Conservation (phyloP, 2,797 vertebrate genomes). For the Acanthurus tractus region DNA sequence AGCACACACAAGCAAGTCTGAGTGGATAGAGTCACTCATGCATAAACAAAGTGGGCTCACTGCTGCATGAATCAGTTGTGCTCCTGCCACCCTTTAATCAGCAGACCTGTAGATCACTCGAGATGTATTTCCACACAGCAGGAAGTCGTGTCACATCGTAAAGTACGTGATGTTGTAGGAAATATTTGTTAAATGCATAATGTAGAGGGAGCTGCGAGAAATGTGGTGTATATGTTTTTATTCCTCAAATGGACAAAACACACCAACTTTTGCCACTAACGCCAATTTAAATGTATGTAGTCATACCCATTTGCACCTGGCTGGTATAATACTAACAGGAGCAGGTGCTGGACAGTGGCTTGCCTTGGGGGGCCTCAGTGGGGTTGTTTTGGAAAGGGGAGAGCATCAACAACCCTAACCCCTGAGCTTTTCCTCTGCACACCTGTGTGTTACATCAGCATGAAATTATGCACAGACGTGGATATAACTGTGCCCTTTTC, state of each 20-base stretch:
- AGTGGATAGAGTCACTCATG: conserved; percentile 38
- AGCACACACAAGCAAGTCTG: neutral
- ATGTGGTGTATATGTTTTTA: conserved; percentile 14
- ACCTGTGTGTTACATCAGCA: conserved; percentile 35
- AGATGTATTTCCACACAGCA: conserved; percentile 44
- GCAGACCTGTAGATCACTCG: conserved; percentile 42
- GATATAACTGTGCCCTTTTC: conserved; percentile 39
- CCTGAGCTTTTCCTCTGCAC: conserved; percentile 4
- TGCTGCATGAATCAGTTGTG: conserved; percentile 55
- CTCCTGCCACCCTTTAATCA: conserved; percentile 53
- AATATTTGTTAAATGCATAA: conserved; percentile 44
- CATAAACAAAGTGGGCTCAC: conserved; percentile 45
- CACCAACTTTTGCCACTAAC: conserved; percentile 9
- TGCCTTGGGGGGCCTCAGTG: conserved; percentile 25
- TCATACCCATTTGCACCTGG: conserved; percentile 17
- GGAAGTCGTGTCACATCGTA: conserved; percentile 39
- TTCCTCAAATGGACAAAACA: conserved; percentile 7
- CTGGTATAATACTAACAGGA: conserved; percentile 9
- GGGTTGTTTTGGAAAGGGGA: neutral
- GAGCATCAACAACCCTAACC: conserved; percentile 25
- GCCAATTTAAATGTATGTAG: conserved; percentile 5
- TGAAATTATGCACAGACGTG: conserved; percentile 43
- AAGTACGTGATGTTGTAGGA: conserved; percentile 12
- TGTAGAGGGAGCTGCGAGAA: conserved; percentile 25
- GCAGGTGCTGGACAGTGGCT: conserved; percentile 5